A percentile compares a stretch with the other conserved stretches of the same genome.
These are phyloP conservation scores for Scaptomyza polygonia DNA, from an alignment of 2,888 invertebrate species.

Conservation along the genomic window DNA sequence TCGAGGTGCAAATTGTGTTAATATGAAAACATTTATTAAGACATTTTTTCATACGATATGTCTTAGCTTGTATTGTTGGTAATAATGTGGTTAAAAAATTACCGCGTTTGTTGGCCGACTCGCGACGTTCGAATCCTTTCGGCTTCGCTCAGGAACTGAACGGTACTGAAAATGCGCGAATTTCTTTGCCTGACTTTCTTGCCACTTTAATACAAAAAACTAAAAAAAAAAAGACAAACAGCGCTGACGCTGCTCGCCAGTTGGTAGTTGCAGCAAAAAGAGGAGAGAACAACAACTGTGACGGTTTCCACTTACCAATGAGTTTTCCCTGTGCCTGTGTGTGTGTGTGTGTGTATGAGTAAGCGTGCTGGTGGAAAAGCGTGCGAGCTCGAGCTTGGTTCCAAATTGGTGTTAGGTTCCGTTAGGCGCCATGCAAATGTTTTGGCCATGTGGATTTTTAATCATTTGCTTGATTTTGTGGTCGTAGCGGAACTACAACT, in stretches of 20 bases:
- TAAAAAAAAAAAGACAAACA: conserved; percentile 6
- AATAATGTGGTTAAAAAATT: conserved; percentile 39
- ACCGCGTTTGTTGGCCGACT: conserved; percentile 63
- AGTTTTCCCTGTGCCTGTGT: conserved; percentile 26
- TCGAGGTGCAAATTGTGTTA: background rate
- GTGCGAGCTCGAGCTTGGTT: conserved; percentile 61
- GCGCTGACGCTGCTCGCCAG: conserved; percentile 42
- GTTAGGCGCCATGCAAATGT: conserved; percentile 65
- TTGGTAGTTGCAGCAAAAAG: conserved; percentile 14
- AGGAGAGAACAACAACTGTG: conserved; percentile 63
- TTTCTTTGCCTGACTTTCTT: conserved; percentile 71
- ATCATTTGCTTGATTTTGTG: conserved; percentile 45
- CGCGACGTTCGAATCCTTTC: conserved; percentile 83
- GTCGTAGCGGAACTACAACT: conserved; percentile 8
- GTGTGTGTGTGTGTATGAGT: conserved; percentile 25
- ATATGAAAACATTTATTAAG: conserved; percentile 6
- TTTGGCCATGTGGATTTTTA: conserved; percentile 57
- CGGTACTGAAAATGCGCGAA: conserved; percentile 78
- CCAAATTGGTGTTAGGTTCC: conserved; percentile 74
- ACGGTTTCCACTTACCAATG: conserved; percentile 76
- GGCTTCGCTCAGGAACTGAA: conserved; percentile 82
- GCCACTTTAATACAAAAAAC: conserved; percentile 63
- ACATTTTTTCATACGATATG: background rate
- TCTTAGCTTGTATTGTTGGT: conserved; percentile 4
- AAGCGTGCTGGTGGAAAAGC: conserved; percentile 56